phyloP scores from a whole-genome alignment of 1,140 invertebrate genomes.

The Chymomyza costata region DNA sequence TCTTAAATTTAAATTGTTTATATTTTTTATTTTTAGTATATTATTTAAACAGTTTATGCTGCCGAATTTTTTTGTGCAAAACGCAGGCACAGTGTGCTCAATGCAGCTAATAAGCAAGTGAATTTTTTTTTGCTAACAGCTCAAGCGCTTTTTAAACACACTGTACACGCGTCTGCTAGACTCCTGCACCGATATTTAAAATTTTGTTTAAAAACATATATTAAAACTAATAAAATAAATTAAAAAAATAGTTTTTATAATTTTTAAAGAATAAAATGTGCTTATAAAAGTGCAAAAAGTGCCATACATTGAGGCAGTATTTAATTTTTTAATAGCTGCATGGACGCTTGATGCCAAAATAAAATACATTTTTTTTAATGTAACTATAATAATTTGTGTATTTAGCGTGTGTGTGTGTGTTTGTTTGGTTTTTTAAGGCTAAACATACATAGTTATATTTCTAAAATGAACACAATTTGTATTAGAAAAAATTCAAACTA shows the following conservation, averaged over 20 bases:
- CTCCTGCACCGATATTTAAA: slow-evolving; percentile 71
- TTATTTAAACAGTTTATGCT: slow-evolving; percentile 5
- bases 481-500: slow-evolving; percentile 27
- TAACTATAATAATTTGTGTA: slow-evolving; percentile 1
- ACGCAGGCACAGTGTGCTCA: slow-evolving; percentile 27
- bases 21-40: slow-evolving; percentile 13
- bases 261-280: not conserved
- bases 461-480: slow-evolving; percentile 55
- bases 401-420: slow-evolving; percentile 2
- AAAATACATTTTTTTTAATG: slow-evolving; percentile 26
- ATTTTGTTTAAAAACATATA: slow-evolving; percentile 28
- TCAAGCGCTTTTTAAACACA: slow-evolving; percentile 2
- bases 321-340: slow-evolving; percentile 15
- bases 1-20: slow-evolving; percentile 44
- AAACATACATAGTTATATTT: not conserved
- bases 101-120: slow-evolving; percentile 1
- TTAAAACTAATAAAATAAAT: slow-evolving; percentile 16
- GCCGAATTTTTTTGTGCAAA: slow-evolving; percentile 10
- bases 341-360: not conserved
- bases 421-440: slow-evolving; percentile 12
- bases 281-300: not conserved
- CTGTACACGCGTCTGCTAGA: slow-evolving; percentile 20
- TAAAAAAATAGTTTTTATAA: not conserved
- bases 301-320: slow-evolving; percentile 48
- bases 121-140: not conserved